Conservation (phyloP, 2,797 vertebrate species). For the Dryobates pubescens region DNA sequence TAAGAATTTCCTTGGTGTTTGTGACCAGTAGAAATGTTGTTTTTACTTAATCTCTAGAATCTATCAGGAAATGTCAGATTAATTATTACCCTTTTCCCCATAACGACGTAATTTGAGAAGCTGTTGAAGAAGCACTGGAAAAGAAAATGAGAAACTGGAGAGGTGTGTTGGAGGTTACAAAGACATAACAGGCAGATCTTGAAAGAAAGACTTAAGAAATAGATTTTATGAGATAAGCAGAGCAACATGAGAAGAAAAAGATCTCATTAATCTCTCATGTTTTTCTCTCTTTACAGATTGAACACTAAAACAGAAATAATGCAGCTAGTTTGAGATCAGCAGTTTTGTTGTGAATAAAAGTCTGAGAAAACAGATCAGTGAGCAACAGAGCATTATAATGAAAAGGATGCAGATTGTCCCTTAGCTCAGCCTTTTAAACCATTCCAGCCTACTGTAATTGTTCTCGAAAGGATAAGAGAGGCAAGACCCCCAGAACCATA, state of each 20-base stretch:
- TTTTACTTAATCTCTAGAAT: not conserved
- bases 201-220: conserved; percentile 56
- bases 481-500: conserved; percentile 1
- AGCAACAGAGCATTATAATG: not conserved
- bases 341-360: conserved; percentile 48
- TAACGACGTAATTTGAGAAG: conserved; percentile 60
- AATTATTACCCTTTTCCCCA: conserved; percentile 70
- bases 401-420: conserved; percentile 33
- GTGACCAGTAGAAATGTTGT: not conserved
- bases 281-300: conserved; percentile 55
- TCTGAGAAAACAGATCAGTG: conserved; percentile 30
- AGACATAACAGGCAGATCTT: conserved; percentile 37
- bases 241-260: conserved; percentile 46
- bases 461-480: conserved; percentile 49
- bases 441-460: conserved; percentile 26
- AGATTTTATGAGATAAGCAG: conserved; percentile 64
- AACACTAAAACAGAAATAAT: conserved; percentile 66
- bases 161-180: conserved; percentile 33
- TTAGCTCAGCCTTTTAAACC: conserved; percentile 51
- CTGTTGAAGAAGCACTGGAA: conserved; percentile 36
- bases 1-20: not conserved
- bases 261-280: conserved; percentile 64
- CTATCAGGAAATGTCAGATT: conserved; percentile 56
- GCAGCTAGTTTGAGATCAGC: conserved; percentile 55
- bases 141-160: conserved; percentile 63